Conservation (phyloP, 2,797 vertebrate genomes). For the Liparis tanakae region DNA sequence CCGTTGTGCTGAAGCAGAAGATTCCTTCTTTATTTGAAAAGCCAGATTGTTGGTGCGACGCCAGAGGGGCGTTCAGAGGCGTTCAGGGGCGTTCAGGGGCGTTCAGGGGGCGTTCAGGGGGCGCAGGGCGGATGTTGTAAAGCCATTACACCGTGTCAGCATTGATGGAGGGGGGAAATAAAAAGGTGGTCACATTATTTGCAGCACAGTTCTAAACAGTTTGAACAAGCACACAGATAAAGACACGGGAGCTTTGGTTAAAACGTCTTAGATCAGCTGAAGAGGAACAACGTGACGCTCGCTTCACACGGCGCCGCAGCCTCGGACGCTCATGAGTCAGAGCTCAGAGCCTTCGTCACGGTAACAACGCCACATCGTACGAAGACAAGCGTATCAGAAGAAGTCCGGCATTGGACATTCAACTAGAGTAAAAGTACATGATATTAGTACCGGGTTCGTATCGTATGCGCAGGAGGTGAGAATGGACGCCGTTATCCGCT, state of each 20-base stretch:
- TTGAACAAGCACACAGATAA: background rate
- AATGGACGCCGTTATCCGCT: background rate
- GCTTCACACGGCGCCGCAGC: background rate
- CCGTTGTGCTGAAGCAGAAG: constrained; percentile 63
- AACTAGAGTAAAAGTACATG: too few relatives aligned
- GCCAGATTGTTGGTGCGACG: constrained; percentile 42
- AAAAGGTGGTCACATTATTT: constrained; percentile 32
- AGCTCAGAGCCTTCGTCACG: background rate
- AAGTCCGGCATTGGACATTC: too few relatives aligned
- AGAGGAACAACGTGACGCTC: background rate
- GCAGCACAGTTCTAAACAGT: constrained; percentile 10
- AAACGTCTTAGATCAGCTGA: background rate
- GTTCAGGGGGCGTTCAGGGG: too few relatives aligned
- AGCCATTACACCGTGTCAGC: constrained; percentile 56
- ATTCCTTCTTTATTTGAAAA: constrained; percentile 59
- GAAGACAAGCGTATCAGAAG: too few relatives aligned
- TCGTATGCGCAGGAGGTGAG: too few relatives aligned
- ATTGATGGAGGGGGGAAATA: constrained; percentile 34
- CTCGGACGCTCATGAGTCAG: too few relatives aligned
- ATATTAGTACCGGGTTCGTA: too few relatives aligned
- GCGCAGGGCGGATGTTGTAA: constrained; percentile 47
- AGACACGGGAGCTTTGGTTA: background rate
- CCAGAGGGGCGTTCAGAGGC: constrained; percentile 47
- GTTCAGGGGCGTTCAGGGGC: too few relatives aligned
- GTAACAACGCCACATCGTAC: background rate